Conservation (phyloP, 1,140 invertebrate genomes). For the Galleria mellonella region DNA sequence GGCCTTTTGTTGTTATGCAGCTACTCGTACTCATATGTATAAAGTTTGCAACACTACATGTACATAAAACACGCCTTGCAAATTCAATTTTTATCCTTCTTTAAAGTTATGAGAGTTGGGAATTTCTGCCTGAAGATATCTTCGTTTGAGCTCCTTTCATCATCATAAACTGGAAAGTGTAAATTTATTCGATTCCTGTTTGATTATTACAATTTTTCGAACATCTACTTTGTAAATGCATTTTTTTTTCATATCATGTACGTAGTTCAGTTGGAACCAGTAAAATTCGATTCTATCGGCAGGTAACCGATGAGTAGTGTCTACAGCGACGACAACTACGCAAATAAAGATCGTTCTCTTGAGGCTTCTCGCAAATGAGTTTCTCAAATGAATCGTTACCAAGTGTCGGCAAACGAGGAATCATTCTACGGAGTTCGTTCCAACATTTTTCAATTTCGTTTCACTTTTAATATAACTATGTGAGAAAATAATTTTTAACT, state of each 20-base stretch:
- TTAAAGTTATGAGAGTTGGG: not conserved
- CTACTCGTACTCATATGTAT: slow-evolving; percentile 8
- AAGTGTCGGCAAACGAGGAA: slow-evolving; percentile 45
- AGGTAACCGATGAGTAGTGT: no score
- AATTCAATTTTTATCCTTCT: not conserved
- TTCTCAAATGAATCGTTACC: slow-evolving; percentile 57
- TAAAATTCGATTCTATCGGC: not conserved
- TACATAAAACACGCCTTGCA: not conserved
- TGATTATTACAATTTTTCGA: no score
- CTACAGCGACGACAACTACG: slow-evolving; percentile 17
- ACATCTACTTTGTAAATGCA: no score
- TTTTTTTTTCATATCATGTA: not conserved
- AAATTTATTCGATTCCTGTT: no score
- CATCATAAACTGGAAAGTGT: no score
- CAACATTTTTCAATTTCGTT: slow-evolving; percentile 34
- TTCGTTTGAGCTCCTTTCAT: no score
- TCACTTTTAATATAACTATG: not conserved
- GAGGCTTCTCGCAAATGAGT: slow-evolving; percentile 47
- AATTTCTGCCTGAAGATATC: not conserved
- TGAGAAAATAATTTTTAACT: no score
- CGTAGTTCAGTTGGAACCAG: no score
- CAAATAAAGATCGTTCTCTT: slow-evolving; percentile 47
- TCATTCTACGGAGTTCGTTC: slow-evolving; percentile 32
- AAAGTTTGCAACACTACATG: slow-evolving; percentile 9
- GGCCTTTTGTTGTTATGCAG: slow-evolving; percentile 45